A percentile compares a stretch with the other conserved stretches of the same genome.
Evolutionary conservation across 2,888 invertebrate genomes (phyloP).

Genomic region (Malthinus seriepunctatus): DNA sequence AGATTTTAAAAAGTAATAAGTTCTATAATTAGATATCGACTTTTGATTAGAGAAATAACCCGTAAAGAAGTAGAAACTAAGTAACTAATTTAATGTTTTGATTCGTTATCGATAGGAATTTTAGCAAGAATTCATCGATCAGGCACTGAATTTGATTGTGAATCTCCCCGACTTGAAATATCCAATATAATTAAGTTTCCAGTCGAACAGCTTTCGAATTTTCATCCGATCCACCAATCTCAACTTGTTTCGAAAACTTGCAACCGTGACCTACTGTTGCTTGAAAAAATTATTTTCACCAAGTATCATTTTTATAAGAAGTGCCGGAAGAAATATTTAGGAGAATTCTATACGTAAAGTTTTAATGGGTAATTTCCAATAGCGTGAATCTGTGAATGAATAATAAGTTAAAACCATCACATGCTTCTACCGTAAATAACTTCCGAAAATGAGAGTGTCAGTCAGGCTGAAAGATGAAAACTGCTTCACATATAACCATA

Average conservation of each 20-base stretch:
- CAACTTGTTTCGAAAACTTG: constrained; percentile 22
- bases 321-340: constrained; percentile 22
- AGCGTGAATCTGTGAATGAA: constrained; percentile 45
- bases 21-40: constrained; percentile 14
- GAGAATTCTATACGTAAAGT: constrained; percentile 29
- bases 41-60: constrained; percentile 15
- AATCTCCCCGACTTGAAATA: constrained; percentile 49
- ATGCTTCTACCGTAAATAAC: constrained; percentile 36
- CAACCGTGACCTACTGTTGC: constrained; percentile 19
- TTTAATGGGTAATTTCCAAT: constrained; percentile 50
- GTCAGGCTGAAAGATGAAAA: constrained; percentile 35
- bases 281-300: constrained; percentile 13
- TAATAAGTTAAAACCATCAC: constrained; percentile 42
- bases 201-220: constrained; percentile 48
- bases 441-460: constrained; percentile 40
- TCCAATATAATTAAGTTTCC: constrained; percentile 54
- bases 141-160: constrained; percentile 49
- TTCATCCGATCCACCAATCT: constrained; percentile 37
- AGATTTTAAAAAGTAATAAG: neutral
- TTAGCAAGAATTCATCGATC: constrained; percentile 42
- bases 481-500: constrained; percentile 36
- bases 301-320: neutral
- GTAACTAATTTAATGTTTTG: constrained; percentile 24
- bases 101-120: constrained; percentile 24
- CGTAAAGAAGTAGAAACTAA: constrained; percentile 19